A percentile compares a stretch with the other conserved stretches of the same genome.
Evolutionary conservation across 64 coral and sea anemone genomes (phyloP).

Genomic region (Porites lutea): DNA sequence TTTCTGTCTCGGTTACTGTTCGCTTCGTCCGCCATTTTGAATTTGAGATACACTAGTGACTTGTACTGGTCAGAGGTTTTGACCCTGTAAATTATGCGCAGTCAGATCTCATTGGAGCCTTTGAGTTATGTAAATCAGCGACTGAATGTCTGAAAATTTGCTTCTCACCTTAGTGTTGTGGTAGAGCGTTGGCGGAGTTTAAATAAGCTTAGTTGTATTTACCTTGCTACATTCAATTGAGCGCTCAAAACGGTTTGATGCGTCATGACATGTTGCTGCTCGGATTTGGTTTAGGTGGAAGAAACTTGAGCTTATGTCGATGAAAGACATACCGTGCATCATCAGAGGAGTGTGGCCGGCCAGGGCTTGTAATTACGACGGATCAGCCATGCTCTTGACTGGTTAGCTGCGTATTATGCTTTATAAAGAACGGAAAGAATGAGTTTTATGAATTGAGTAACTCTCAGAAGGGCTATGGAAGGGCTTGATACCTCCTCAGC

Average conservation of each 20-base stretch:
- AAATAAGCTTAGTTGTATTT: neutral
- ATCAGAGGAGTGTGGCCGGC: too few relatives aligned
- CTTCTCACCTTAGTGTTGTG: too few relatives aligned
- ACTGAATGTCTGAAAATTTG: too few relatives aligned
- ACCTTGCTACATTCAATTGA: neutral
- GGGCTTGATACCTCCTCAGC: neutral
- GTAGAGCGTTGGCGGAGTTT: too few relatives aligned
- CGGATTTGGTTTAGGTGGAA: neutral
- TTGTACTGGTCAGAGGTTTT: neutral
- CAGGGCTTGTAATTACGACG: too few relatives aligned
- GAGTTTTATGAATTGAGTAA: neutral
- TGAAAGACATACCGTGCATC: neutral
- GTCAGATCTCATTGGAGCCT: neutral
- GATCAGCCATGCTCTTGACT: neutral
- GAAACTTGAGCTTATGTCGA: neutral
- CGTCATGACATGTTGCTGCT: neutral
- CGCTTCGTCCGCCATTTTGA: conserved; percentile 86
- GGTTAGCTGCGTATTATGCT: neutral
- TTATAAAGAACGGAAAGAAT: neutral
- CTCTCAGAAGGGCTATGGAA: neutral
- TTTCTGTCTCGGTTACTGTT: conserved; percentile 20
- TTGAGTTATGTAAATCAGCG: neutral
- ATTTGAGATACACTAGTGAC: neutral
- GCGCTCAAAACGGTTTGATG: neutral
- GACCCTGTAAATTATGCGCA: neutral